phyloP scores from a whole-genome alignment of 2,113 vertebrate genomes.

The Phrynosoma blainvillii region DNA sequence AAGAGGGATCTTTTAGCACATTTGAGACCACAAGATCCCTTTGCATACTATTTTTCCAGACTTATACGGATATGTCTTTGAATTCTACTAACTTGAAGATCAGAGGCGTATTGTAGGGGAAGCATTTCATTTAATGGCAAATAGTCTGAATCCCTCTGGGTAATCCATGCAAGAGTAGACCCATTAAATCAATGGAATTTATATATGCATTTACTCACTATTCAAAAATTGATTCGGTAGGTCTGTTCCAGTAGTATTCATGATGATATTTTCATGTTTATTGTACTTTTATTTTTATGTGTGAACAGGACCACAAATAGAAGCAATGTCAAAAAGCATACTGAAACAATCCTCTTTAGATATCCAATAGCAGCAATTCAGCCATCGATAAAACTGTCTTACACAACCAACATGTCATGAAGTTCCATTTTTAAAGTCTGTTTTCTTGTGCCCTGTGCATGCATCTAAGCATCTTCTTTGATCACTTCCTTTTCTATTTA shows the following conservation, averaged over 20 bases:
- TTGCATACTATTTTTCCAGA: too few species aligned
- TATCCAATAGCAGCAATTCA: not conserved
- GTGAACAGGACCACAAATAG: too few species aligned
- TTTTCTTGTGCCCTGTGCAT: not conserved
- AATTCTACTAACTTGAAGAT: not conserved
- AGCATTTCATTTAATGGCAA: not conserved
- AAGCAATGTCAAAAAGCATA: not conserved
- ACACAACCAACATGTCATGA: not conserved
- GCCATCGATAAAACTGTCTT: not conserved
- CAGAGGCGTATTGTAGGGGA: not conserved
- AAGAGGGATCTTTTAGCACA: not conserved
- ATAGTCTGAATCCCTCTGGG: too few species aligned
- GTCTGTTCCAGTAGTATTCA: too few species aligned
- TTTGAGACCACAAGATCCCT: too few species aligned
- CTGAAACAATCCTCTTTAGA: not conserved
- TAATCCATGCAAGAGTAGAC: not conserved
- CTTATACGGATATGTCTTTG: not conserved
- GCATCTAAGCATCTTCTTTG: not conserved
- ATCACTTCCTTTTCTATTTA: slow-evolving; percentile 33
- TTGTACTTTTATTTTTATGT: too few species aligned
- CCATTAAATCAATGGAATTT: not conserved
- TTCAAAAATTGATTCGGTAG: too few species aligned
- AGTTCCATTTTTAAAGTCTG: not conserved
- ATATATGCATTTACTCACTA: too few species aligned
- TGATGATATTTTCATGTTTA: too few species aligned